phyloP scores from a whole-genome alignment of 2,888 invertebrate species.

The Drosophila picticornis region DNA sequence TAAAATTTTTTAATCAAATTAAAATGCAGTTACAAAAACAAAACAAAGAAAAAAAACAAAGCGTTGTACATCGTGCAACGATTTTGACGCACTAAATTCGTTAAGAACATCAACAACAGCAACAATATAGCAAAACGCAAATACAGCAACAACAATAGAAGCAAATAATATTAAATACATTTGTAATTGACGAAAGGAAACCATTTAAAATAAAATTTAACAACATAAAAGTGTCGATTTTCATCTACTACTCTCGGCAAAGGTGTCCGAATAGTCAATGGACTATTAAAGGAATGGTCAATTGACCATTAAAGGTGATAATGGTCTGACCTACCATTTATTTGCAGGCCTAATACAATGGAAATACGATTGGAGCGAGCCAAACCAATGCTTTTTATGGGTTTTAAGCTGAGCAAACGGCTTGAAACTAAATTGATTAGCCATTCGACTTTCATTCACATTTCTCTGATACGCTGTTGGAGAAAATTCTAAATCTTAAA shows the following conservation, averaged over 20 bases:
- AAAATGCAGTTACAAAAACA: constrained; percentile 36
- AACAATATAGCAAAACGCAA: constrained; percentile 30
- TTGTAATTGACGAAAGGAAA: constrained; percentile 73
- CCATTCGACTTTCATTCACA: constrained; percentile 1
- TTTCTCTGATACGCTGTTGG: background rate
- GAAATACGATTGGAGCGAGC: constrained; percentile 13
- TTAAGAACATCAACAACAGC: constrained; percentile 40
- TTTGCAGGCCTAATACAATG: constrained; percentile 14
- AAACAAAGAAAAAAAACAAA: constrained; percentile 6
- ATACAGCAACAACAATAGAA: constrained; percentile 49
- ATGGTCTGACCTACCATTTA: constrained; percentile 32
- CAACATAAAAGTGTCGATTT: constrained; percentile 58
- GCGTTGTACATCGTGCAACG: constrained; percentile 49
- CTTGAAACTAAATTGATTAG: constrained; percentile 33
- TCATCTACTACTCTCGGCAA: constrained; percentile 22
- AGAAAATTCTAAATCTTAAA: background rate
- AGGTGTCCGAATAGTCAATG: constrained; percentile 27
- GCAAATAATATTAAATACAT: constrained; percentile 75
- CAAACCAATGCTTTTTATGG: constrained; percentile 39
- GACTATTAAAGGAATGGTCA: constrained; percentile 38
- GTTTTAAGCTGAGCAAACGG: constrained; percentile 18
- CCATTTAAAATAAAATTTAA: constrained; percentile 76
- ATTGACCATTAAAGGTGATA: constrained; percentile 46
- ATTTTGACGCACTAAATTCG: constrained; percentile 60
- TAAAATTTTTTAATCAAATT: constrained; percentile 50